Percentiles rank a stretch among this genome's conserved stretches.
Evolutionary conservation across 2,888 invertebrate species (phyloP).

Genomic region (Bellardia pandia): DNA sequence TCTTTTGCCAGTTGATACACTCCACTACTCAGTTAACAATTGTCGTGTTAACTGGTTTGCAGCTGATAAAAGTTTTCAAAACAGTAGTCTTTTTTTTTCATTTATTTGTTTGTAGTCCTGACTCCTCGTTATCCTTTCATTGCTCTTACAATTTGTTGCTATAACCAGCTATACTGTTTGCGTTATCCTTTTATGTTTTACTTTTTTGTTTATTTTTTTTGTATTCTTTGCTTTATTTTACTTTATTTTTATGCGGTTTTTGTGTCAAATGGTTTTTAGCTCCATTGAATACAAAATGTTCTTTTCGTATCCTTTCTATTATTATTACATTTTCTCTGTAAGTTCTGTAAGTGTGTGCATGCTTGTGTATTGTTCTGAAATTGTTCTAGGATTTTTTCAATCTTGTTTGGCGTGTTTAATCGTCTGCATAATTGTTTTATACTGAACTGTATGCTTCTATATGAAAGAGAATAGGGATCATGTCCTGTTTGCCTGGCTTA

Average conservation of each 20-base stretch:
- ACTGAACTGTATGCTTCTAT: conserved; percentile 39
- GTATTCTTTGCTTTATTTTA: conserved; percentile 35
- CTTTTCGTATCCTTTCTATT: conserved; percentile 42
- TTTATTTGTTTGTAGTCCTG: conserved; percentile 40
- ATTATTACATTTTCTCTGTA: conserved; percentile 37
- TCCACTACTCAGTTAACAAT: conserved; percentile 56
- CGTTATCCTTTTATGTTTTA: conserved; percentile 40
- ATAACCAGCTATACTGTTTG: conserved; percentile 15
- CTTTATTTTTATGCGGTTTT: conserved; percentile 73
- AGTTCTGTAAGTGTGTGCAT: not conserved
- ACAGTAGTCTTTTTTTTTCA: conserved; percentile 60
- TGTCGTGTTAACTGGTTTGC: conserved; percentile 81
- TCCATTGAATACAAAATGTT: conserved; percentile 71
- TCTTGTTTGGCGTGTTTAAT: conserved; percentile 79
- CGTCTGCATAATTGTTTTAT: conserved; percentile 82
- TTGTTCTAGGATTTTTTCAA: conserved; percentile 52
- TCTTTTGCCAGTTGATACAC: conserved; percentile 45
- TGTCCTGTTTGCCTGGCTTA: conserved; percentile 55
- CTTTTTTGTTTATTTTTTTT: not conserved
- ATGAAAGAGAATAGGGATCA: conserved; percentile 57
- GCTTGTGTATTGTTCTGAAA: conserved; percentile 32
- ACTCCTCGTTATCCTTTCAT: conserved; percentile 68
- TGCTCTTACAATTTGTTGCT: conserved; percentile 46
- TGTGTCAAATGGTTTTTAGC: conserved; percentile 73
- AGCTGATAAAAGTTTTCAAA: conserved; percentile 81